Base-by-base conservation (phyloP, 1,140 invertebrate genomes). In the Solen grandis region DNA sequence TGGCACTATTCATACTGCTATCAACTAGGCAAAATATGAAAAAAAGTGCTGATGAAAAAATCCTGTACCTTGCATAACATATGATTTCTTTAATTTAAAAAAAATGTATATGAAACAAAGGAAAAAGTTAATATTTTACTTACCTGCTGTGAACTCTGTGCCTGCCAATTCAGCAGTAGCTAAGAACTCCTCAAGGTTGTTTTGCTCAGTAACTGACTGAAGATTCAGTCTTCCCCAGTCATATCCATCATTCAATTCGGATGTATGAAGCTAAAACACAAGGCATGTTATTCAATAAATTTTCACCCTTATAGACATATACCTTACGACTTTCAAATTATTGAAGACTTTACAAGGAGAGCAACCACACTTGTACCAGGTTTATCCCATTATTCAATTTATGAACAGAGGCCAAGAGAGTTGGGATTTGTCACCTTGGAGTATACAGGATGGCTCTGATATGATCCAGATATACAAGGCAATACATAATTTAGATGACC, bases 171-270 rank as follows among this genome's bases (percentile, higher is more conserved):
- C 95, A 8, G 98, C 98, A 0, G 96, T 99, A 0, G 96, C 95
- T 0, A 99, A 92, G 91, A 99, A 99, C 86, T 99, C 98, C 93
- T 99, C 96, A 76, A 99, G 95, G 25, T 97, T 97, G 66, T 95
- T 97, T 90, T 99, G 97, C 89, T 99, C 98, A 0, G 98, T 99
- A 0, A 99, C 96, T 0, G 98, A 99, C 88, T 97, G 95, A 2
- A 99, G 93, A 93, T 98, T 98, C 0, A 98, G 92, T 50, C 96
- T 94, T 57, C 95, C 96, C 96, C 96, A 98, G 66, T 98, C 96
- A 87, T 96, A 96, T 4, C 96, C 97, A 94, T 98, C 97, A 88
- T 96, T 94, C 0, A 98, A 91, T 88, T 98, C 97, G 36, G 96
- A 95, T 13, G 96, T 97, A 87, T 98, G 97, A 1, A 97, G 90